These are phyloP conservation scores for Microcebus lehilahytsara DNA, from an alignment of 2,113 vertebrate species.

Conservation along the genomic window DNA sequence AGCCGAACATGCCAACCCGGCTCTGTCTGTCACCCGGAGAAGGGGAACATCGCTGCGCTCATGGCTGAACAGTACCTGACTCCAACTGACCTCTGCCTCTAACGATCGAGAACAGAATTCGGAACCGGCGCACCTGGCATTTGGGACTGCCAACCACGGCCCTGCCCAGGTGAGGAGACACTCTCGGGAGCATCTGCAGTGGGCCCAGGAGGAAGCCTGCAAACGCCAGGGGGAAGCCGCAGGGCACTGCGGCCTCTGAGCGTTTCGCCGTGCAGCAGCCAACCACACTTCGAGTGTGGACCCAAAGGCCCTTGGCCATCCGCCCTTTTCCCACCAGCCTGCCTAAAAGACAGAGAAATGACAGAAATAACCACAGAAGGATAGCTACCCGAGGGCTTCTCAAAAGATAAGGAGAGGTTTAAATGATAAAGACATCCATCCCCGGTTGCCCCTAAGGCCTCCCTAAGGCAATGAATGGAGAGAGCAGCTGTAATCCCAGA, in stretches of 20 bases:
- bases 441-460: no score
- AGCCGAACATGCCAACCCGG: neutral
- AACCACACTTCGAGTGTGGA: neutral
- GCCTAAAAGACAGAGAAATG: neutral
- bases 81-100: neutral
- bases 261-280: neutral
- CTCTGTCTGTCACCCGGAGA: rapidly evolving
- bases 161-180: neutral
- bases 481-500: neutral
- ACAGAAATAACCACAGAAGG: neutral
- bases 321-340: neutral
- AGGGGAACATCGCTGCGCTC: neutral
- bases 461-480: neutral
- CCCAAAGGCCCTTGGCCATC: neutral
- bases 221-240: neutral
- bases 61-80: neutral
- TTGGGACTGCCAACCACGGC: neutral
- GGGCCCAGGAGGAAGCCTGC: neutral
- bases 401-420: neutral
- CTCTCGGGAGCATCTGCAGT: neutral
- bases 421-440: neutral
- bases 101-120: neutral
- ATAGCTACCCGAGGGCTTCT: neutral
- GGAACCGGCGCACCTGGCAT: neutral
- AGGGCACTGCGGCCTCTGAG: neutral